phyloP scores from a whole-genome alignment of 2,113 vertebrate genomes.

The Colius striatus region DNA sequence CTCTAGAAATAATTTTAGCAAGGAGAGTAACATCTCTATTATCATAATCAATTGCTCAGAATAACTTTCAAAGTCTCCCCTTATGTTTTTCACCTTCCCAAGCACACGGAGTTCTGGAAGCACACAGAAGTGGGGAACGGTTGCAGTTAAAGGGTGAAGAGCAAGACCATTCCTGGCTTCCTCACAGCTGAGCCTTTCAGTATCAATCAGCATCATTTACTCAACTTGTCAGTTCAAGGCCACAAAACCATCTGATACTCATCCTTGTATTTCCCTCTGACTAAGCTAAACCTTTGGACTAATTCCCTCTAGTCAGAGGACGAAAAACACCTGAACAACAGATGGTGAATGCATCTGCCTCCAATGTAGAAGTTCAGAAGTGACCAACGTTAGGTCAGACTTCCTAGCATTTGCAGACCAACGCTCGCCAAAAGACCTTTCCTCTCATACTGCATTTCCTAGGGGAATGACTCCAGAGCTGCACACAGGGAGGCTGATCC shows the following conservation, averaged over 20 bases:
- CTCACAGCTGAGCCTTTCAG: slow-evolving; percentile 20
- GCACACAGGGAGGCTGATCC: background rate
- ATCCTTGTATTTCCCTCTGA: background rate
- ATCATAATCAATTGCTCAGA: slow-evolving; percentile 14
- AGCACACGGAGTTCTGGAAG: background rate
- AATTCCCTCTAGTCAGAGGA: background rate
- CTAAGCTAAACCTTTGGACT: background rate
- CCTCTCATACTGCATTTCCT: background rate
- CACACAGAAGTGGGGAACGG: background rate
- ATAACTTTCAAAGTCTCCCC: slow-evolving; percentile 7
- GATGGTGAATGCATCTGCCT: background rate
- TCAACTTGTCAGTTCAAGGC: slow-evolving; percentile 25
- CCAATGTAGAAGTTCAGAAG: background rate
- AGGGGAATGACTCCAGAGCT: background rate
- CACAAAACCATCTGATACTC: background rate
- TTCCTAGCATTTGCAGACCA: background rate
- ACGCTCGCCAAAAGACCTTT: background rate
- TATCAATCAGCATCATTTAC: slow-evolving; percentile 35
- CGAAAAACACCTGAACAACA: background rate
- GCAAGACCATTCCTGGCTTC: background rate
- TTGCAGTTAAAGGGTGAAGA: slow-evolving; percentile 3
- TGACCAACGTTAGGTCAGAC: background rate
- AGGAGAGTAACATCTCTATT: background rate
- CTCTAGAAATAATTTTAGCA: background rate
- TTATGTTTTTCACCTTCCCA: background rate